Conservation (phyloP, 2,113 vertebrate genomes). For the Phainopepla nitens region DNA sequence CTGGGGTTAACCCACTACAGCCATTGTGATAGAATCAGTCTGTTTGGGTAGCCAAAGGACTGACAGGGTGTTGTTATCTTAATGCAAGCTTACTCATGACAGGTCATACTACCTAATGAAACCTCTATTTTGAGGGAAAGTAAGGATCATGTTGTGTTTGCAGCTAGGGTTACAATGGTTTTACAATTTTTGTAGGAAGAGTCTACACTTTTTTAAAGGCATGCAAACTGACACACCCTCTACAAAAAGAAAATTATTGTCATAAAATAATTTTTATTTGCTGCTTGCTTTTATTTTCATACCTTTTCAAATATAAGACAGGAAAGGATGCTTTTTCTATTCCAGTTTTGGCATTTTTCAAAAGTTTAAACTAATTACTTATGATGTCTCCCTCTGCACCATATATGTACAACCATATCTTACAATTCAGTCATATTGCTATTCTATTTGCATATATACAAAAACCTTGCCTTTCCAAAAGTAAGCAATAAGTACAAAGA, state of each 20-base stretch:
- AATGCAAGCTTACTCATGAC: neutral
- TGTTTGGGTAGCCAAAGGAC: neutral
- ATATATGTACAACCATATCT: neutral
- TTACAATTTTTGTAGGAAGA: neutral
- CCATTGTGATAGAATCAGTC: neutral
- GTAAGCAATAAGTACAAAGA: neutral
- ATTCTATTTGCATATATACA: neutral
- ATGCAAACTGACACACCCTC: neutral
- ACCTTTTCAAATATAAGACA: neutral
- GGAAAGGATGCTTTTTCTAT: neutral
- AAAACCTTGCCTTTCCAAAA: neutral
- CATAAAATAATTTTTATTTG: neutral
- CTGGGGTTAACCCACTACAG: neutral
- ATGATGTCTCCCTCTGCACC: neutral
- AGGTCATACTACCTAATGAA: neutral
- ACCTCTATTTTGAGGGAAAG: neutral
- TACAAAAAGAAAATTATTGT: fast-evolving
- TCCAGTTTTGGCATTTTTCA: neutral
- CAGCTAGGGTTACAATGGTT: neutral
- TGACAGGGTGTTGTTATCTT: neutral
- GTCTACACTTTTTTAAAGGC: neutral
- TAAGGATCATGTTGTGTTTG: neutral
- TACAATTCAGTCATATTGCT: neutral
- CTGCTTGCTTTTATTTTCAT: neutral
- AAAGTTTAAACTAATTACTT: neutral